Evolutionary conservation across 1,140 invertebrate genomes (phyloP).

Genomic region (Limonius californicus): DNA sequence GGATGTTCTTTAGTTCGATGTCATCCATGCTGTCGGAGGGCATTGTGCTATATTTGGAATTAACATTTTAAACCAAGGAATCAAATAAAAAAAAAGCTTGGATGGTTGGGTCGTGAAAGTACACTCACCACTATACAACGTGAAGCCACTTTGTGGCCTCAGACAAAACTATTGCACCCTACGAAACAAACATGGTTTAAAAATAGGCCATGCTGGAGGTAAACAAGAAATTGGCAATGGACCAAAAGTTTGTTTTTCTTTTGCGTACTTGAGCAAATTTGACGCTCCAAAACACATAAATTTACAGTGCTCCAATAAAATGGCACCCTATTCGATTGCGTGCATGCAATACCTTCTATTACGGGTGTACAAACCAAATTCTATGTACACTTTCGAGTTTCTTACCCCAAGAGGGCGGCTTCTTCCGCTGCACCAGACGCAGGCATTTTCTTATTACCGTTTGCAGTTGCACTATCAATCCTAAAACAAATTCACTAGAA

Average conservation of each 20-base stretch:
- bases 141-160: too few relatives aligned
- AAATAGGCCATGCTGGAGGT: too few relatives aligned
- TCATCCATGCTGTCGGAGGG: conserved; percentile 91
- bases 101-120: neutral
- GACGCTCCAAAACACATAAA: too few relatives aligned
- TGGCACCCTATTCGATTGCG: too few relatives aligned
- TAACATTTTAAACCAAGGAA: neutral
- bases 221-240: too few relatives aligned
- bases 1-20: conserved; percentile 90
- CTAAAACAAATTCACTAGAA: conserved; percentile 55
- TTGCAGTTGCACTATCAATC: conserved; percentile 44
- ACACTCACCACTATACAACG: neutral
- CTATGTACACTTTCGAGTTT: too few relatives aligned
- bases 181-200: too few relatives aligned
- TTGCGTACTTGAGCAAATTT: too few relatives aligned
- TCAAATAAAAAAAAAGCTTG: neutral
- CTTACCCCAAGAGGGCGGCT: conserved; percentile 68
- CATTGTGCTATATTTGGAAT: conserved; percentile 62
- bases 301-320: too few relatives aligned
- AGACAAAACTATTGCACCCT: too few relatives aligned
- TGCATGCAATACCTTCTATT: too few relatives aligned
- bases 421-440: conserved; percentile 64
- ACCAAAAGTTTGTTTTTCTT: neutral
- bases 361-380: too few relatives aligned
- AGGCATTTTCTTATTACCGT: conserved; percentile 56